Percentiles rank a stretch among this genome's conserved stretches.
Conservation (phyloP, 2,797 vertebrate species). For the Meda fulgida region DNA sequence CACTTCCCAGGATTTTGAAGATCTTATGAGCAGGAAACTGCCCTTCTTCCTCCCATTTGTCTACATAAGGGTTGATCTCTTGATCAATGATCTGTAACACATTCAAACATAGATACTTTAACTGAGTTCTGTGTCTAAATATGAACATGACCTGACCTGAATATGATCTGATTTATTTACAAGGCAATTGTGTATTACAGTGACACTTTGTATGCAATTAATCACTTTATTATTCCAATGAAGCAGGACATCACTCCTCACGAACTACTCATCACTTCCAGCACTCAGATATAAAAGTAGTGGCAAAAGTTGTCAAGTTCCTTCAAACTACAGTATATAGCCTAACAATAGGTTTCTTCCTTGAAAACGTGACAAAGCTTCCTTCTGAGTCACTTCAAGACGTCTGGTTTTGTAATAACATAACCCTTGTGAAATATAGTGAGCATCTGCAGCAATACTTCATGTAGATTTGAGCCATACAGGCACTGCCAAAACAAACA, state of each 20-base stretch:
- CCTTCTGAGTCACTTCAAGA: slow-evolving; percentile 18
- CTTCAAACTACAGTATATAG: slow-evolving; percentile 1
- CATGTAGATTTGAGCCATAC: not conserved
- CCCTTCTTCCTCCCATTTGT: slow-evolving; percentile 85
- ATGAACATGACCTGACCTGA: not conserved
- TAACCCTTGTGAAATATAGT: slow-evolving; percentile 12
- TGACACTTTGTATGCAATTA: not conserved
- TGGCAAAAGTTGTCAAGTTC: not conserved
- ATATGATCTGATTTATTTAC: not conserved
- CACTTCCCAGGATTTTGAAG: slow-evolving; percentile 84
- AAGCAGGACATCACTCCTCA: not conserved
- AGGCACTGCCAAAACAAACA: not conserved
- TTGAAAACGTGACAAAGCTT: not conserved
- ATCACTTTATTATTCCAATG: not conserved
- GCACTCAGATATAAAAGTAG: not conserved
- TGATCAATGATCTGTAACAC: slow-evolving; percentile 82
- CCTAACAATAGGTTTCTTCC: slow-evolving; percentile 2
- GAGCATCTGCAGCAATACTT: not conserved
- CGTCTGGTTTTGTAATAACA: not conserved
- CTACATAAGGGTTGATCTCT: slow-evolving; percentile 86
- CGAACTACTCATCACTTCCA: not conserved
- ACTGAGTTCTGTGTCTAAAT: not conserved
- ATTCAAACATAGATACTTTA: slow-evolving; percentile 41
- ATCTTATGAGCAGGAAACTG: slow-evolving; percentile 84
- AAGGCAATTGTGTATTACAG: not conserved